phyloP scores from a whole-genome alignment of 2,888 invertebrate genomes.

The Aradus depressus region DNA sequence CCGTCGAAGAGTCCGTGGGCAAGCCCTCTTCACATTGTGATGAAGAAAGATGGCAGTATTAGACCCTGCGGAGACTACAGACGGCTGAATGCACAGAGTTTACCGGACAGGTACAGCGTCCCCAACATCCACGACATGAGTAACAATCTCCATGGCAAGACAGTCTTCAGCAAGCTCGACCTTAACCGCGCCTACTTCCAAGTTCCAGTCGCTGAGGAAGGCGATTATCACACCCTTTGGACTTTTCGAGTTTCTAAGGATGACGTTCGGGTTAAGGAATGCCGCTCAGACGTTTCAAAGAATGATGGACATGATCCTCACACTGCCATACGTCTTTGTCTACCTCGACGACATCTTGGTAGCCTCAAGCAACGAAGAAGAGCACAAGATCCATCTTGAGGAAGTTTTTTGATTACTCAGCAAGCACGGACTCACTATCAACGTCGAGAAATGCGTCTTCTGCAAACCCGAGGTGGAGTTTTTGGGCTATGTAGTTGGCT shows the following conservation, averaged over 20 bases:
- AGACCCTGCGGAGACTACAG: neutral
- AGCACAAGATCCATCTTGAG: conserved; percentile 2
- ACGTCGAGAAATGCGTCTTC: conserved; percentile 28
- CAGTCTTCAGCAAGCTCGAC: conserved; percentile 33
- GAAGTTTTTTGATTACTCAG: neutral
- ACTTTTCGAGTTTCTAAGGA: conserved; percentile 23
- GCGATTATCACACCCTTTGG: conserved; percentile 30
- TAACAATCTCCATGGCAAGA: no score
- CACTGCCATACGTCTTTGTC: conserved; percentile 25
- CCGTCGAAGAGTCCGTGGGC: conserved; percentile 18
- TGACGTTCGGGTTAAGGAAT: conserved; percentile 25
- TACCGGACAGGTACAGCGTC: conserved; percentile 32
- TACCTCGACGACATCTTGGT: conserved; percentile 31
- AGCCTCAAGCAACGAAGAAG: conserved; percentile 21
- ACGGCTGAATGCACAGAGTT: no score
- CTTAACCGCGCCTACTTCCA: conserved; percentile 33
- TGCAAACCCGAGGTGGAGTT: conserved; percentile 10
- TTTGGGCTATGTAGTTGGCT: conserved; percentile 18
- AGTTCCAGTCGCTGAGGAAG: conserved; percentile 28
- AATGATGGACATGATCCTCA: conserved; percentile 28
- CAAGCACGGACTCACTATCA: conserved; percentile 25
- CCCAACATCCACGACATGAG: no score
- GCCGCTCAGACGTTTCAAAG: conserved; percentile 30
- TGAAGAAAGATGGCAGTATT: neutral
- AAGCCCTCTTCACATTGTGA: no score